Evolutionary conservation across 2,888 invertebrate genomes (phyloP).

Genomic region (Clistopyga incitator): DNA sequence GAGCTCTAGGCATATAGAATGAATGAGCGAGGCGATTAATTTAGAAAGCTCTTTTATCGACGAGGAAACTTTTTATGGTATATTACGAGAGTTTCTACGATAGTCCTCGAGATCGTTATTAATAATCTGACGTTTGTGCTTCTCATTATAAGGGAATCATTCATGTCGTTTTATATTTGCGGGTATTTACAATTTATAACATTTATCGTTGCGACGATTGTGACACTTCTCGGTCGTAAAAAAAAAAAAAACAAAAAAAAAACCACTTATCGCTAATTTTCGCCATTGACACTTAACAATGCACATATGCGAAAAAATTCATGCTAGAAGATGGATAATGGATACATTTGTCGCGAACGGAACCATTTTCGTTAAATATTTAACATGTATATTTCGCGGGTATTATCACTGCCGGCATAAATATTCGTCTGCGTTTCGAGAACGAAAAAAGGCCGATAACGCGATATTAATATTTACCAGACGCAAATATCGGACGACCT

Average conservation of each 20-base stretch:
- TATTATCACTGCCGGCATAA: constrained; percentile 25
- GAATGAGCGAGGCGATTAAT: constrained; percentile 35
- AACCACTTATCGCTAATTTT: constrained; percentile 5
- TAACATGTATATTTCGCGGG: background rate
- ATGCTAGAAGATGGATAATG: constrained; percentile 4
- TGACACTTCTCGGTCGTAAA: constrained; percentile 3
- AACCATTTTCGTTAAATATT: constrained; percentile 29
- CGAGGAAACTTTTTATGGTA: constrained; percentile 4
- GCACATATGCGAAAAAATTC: background rate
- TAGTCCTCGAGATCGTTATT: constrained; percentile 3
- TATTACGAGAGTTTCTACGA: background rate
- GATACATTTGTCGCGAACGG: background rate
- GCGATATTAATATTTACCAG: constrained; percentile 56
- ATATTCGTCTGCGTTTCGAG: constrained; percentile 26
- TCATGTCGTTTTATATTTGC: background rate
- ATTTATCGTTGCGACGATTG: constrained; percentile 1
- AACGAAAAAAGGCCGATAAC: constrained; percentile 25
- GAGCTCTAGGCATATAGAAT: constrained; percentile 24
- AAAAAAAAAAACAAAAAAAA: too few relatives aligned
- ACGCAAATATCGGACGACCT: constrained; percentile 56
- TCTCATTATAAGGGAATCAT: background rate
- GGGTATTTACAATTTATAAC: background rate
- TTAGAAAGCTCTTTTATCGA: constrained; percentile 28
- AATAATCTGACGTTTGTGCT: background rate
- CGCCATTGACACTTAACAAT: constrained; percentile 4